phyloP scores from a whole-genome alignment of 2,888 invertebrate genomes.

The Stratiomys singularior region DNA sequence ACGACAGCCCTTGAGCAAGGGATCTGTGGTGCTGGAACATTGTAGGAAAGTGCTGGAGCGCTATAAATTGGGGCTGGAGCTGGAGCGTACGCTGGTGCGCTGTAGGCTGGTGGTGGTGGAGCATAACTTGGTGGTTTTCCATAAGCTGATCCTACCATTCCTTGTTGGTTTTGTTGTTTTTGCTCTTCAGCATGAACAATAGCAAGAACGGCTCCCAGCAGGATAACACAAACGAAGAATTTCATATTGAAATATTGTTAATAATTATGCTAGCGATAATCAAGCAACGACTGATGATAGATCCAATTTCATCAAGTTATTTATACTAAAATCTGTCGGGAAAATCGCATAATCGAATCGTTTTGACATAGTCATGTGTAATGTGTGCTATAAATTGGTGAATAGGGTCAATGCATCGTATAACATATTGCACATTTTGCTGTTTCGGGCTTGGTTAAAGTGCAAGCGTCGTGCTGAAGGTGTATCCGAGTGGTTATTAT shows the following conservation, averaged over 20 bases:
- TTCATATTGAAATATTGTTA: constrained; percentile 28
- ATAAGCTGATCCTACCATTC: neutral
- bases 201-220: constrained; percentile 14
- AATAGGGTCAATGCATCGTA: no score
- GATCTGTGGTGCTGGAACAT: constrained; percentile 16
- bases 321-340: constrained; percentile 14
- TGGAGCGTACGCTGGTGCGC: constrained; percentile 29
- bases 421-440: no score
- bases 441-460: no score
- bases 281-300: constrained; percentile 20
- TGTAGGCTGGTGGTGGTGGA: neutral
- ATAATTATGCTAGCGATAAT: neutral
- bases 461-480: no score
- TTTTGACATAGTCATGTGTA: no score
- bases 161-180: constrained; percentile 6
- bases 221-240: constrained; percentile 13
- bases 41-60: neutral
- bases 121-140: neutral
- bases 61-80: constrained; percentile 16
- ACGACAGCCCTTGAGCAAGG: constrained; percentile 39
- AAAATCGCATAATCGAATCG: no score
- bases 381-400: no score
- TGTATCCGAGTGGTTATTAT: no score
- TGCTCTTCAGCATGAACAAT: neutral
- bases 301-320: neutral